Evolutionary conservation across 2,888 invertebrate genomes (phyloP), one percentile per base, ranked within the genome.

Genomic region (Anthrax anthrax): DNA sequence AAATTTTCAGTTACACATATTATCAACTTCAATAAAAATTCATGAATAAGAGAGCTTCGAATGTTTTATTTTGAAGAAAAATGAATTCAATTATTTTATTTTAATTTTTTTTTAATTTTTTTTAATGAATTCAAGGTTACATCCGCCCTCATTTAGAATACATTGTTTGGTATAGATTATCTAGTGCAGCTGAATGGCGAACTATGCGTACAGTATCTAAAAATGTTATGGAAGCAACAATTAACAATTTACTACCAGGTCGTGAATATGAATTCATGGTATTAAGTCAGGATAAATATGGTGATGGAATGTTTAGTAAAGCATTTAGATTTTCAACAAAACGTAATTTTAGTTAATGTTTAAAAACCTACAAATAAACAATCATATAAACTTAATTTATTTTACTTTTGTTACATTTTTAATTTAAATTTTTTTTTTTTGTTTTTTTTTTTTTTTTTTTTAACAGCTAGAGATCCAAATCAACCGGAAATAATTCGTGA

Each of bases 201-300:
- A 86, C 86, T 10, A 77, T 87, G 70, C 76, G 77, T 57, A 79
- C 91, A 34, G 71, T 80, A 45, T 78, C 84, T 12, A 75, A 78
- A 46, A 78, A 78, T 55, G 72, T 78, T 42, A 81, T 86, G 47
- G 82, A 84, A 60, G 84, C 87, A 41, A 87, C 87, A 10, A 74
- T 94, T 50, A 76, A 77, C 53, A 81, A 82, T 54, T 73, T 95
- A 54, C 72, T 74, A 50, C 80, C 90, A 18, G 84, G 70, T 50
- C 75, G 81, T 18, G 80, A 83, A 60, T 94, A 94, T 67, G 91
- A 94, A 69, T 80, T 95, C 61, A 88, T 90, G 77, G 85, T 95
- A 42, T 74, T 90, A 42, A 82, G 90, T 55, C 84, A 87, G 64
- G 91, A 94, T 66, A 77, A 82, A 58, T 74, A 79, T 50, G 91